These are phyloP conservation scores for Marasmarcha lunaedactyla DNA, from an alignment of 2,888 invertebrate species.

Conservation along the genomic window DNA sequence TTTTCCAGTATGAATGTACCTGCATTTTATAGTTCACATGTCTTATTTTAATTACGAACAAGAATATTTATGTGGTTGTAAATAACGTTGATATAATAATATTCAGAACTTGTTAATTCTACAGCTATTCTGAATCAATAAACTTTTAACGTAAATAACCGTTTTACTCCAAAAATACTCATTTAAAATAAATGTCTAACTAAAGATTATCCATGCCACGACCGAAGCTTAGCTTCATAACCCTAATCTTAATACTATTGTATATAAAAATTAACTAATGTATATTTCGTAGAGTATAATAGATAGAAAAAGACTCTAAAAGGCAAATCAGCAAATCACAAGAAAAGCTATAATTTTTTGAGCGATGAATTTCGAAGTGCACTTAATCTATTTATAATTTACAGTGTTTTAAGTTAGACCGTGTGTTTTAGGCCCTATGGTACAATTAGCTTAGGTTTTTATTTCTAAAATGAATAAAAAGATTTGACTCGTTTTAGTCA, in stretches of 20 bases:
- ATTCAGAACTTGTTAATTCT: too few relatives aligned
- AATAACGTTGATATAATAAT: too few relatives aligned
- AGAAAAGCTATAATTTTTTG: slow-evolving; percentile 42
- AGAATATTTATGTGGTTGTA: too few relatives aligned
- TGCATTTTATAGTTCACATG: too few relatives aligned
- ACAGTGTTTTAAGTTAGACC: slow-evolving; percentile 28
- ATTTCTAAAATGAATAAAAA: neutral
- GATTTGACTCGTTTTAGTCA: too few relatives aligned
- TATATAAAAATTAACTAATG: slow-evolving; percentile 37
- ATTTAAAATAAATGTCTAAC: too few relatives aligned
- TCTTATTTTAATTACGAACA: too few relatives aligned
- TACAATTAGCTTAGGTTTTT: slow-evolving; percentile 3
- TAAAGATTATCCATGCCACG: too few relatives aligned
- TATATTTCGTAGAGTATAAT: slow-evolving; percentile 36
- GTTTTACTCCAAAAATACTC: too few relatives aligned
- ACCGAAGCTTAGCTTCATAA: slow-evolving; percentile 50
- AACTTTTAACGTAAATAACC: too few relatives aligned
- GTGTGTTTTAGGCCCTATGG: slow-evolving; percentile 28
- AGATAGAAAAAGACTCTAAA: slow-evolving; percentile 44
- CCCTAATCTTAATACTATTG: slow-evolving; percentile 28
- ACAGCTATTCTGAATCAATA: too few relatives aligned
- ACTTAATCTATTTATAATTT: slow-evolving; percentile 30
- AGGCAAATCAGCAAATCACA: slow-evolving; percentile 63
- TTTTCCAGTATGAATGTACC: too few relatives aligned
- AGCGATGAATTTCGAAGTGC: slow-evolving; percentile 48